Base-by-base conservation (phyloP, 2,888 invertebrate genomes). In the Craniophora ligustri region DNA sequence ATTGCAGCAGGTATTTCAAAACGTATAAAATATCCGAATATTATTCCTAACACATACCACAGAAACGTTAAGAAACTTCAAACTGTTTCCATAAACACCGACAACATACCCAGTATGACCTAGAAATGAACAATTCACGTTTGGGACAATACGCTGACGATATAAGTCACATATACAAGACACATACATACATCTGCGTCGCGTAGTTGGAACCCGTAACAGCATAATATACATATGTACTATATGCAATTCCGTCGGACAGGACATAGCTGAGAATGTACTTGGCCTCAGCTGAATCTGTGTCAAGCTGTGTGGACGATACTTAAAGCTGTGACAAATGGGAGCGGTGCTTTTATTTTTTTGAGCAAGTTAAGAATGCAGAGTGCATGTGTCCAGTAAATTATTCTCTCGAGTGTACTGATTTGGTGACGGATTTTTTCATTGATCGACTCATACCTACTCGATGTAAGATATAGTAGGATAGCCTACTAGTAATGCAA, bases 191-290 rank as follows among this genome's bases (percentile, higher is more conserved):
- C 31, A 36, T 49, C 15, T 30, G 5, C 19, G 30, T 39, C 19
- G 30, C 66, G 3, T 2, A 19, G 15, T 21, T 7, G 15, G 26
- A 7, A 18, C 30, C 50, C 51, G 18, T 51, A 67, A 63, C 65
- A 40, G 34, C 18, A 48, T 62, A 57, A 66, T 66, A 67, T 62
- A 62, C 62, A 48, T 42, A 57, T 51, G 57, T 66, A 67, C 66
- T 42, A 57, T 51, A 62, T 66, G 66, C 66, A 66, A 67, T 66
- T 66, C 45, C 48, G 11, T 6, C 41, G 34, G 48, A 66, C 62
- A 67, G 32, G 32, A 48, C 45, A 42, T 42, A 66, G 57, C 57
- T 57, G 62, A 57, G 56, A 56, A 56, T 49, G 36, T 35, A 32
- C 34, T 44, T 36, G 44, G 45, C 45, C 18, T 21, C 15, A 21